Percentiles rank a stretch among this genome's conserved stretches.
phyloP scores from a whole-genome alignment of 2,113 vertebrate species.

The Tor tambroides region DNA sequence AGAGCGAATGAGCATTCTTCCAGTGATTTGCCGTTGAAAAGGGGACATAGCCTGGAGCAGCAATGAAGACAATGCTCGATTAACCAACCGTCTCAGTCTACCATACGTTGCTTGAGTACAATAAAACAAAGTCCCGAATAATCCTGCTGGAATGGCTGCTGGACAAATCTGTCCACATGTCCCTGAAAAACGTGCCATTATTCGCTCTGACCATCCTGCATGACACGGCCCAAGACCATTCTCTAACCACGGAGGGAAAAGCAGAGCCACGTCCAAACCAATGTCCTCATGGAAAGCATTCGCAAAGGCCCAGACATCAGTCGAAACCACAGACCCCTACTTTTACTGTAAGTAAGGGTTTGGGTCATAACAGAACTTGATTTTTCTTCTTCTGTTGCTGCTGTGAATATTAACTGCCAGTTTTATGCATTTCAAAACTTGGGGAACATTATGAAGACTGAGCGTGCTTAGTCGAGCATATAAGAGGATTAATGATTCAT shows the following conservation, averaged over 20 bases:
- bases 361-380: conserved; percentile 42
- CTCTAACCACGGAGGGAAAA: conserved; percentile 25
- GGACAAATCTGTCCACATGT: conserved; percentile 11
- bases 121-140: conserved; percentile 42
- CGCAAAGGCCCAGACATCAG: conserved; percentile 38
- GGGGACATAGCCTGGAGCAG: conserved; percentile 27
- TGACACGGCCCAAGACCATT: conserved; percentile 41
- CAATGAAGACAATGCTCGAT: conserved; percentile 38
- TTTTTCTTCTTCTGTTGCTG: conserved; percentile 31
- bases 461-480: conserved; percentile 39
- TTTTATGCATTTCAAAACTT: conserved; percentile 39
- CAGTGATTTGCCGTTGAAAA: background rate
- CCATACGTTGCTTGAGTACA: conserved; percentile 27
- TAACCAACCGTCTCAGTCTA: conserved; percentile 24
- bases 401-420: conserved; percentile 49
- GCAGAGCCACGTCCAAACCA: conserved; percentile 53
- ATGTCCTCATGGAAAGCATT: conserved; percentile 57
- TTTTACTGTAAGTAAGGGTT: conserved; percentile 50
- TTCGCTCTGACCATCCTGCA: background rate
- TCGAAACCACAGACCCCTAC: conserved; percentile 59
- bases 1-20: conserved; percentile 27
- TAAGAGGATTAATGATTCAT: conserved; percentile 55
- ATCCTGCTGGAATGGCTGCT: conserved; percentile 2
- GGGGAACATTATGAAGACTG: conserved; percentile 30
- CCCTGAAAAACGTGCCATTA: conserved; percentile 18